Base-by-base conservation (phyloP, 2,888 invertebrate genomes). In the Timema cristinae region DNA sequence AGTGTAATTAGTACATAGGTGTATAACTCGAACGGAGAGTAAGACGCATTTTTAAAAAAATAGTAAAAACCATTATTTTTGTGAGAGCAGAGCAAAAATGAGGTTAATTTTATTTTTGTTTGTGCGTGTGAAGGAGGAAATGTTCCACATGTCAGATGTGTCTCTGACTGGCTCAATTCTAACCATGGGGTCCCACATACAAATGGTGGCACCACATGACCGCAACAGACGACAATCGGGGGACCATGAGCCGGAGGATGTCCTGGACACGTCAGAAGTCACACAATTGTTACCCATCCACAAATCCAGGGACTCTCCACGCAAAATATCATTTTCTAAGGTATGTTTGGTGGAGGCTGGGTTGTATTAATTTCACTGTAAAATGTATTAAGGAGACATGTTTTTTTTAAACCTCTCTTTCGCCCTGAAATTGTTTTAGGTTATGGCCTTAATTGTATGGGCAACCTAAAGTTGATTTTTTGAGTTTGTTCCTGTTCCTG, bases 121-220 rank as follows among this genome's bases (percentile, higher is more conserved):
- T 67, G 47, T 61, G 8, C 61, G 13, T n/a, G 16, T 52, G 13
- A 67, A 72, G 69, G 73, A 73, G 61, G 75, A 75, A 63, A 72
- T 75, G 70, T 75, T 75, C 68, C 71, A 68, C 16, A 72, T 75
- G 73, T 75, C 75, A 7, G 75, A 75, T 67, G 68, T 72, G 9
- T 73, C 73, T 50, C 69, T 75, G 16, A 63, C 73, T 16, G 74
- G 72, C 5, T 74, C 74, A 11, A 68, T 68, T 11, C 50, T 66
- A 13, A 73, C 71, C 7, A 70, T 59, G 9, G 66, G 56, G 15
- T 74, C 74, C 6, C 72, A 70, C 10, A 73, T 73, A 48, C 73
- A 73, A 56, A 73, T 73, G 13, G 63, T 50, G 15, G 66, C 68
- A 0, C 69, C 54, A 9, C 32, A 32, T 32, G 32, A 32, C 32